These are phyloP conservation scores for Embidobia sp. DNA, from an alignment of 2,888 invertebrate genomes.

Conservation along the genomic window DNA sequence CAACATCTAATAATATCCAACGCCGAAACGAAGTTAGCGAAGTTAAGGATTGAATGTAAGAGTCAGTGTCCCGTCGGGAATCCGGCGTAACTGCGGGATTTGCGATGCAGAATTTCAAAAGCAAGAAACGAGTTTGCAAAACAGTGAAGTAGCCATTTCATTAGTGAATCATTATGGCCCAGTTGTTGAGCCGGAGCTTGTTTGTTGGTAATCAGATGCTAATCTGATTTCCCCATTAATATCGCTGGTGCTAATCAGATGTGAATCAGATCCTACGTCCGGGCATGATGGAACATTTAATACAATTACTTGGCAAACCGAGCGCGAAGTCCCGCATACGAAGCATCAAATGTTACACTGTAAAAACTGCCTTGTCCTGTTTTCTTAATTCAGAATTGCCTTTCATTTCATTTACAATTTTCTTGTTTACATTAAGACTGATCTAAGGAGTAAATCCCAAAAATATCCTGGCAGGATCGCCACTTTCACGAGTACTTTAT, in stretches of 20 bases:
- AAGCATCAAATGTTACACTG: no score
- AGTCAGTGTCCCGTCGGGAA: conserved; percentile 8
- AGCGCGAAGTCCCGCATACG: no score
- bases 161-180: conserved; percentile 49
- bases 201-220: conserved; percentile 54
- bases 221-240: conserved; percentile 58
- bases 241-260: conserved; percentile 49
- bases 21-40: conserved; percentile 31
- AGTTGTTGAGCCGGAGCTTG: conserved; percentile 41
- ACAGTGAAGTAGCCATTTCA: conserved; percentile 46
- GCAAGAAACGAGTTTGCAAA: conserved; percentile 17
- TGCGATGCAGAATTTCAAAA: conserved; percentile 25
- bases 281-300: conserved; percentile 29
- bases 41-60: conserved; percentile 17
- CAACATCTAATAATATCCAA: conserved; percentile 18
- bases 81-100: conserved; percentile 17
- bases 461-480: no score
- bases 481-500: no score
- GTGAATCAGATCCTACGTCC: conserved; percentile 48
- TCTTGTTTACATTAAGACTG: no score
- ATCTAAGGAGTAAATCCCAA: no score
- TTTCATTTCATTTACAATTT: no score
- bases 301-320: conserved; percentile 24
- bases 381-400: no score
- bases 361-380: no score